Evolutionary conservation across 2,888 invertebrate species (phyloP).

Genomic region (Copidosoma aretas): DNA sequence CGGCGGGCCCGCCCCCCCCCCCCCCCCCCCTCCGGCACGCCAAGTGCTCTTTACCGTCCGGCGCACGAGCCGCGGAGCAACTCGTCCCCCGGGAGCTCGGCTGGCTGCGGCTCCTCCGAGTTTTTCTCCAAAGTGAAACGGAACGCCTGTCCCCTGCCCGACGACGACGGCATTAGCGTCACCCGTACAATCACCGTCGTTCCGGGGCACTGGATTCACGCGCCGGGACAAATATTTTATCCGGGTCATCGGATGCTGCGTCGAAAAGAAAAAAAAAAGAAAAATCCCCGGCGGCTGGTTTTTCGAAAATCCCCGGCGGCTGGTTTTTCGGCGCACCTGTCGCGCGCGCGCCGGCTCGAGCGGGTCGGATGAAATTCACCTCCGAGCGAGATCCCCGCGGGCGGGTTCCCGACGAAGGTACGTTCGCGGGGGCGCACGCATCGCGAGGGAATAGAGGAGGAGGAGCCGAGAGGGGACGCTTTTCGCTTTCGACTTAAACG

Average conservation of each 20-base stretch:
- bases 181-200: too few relatives aligned
- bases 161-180: too few relatives aligned
- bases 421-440: not conserved
- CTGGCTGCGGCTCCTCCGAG: not conserved
- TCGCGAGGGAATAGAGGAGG: not conserved
- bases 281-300: too few relatives aligned
- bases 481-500: slow-evolving; percentile 31
- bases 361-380: not conserved
- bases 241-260: too few relatives aligned
- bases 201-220: too few relatives aligned
- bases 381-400: not conserved
- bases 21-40: not conserved
- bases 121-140: slow-evolving; percentile 28
- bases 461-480: slow-evolving; percentile 3
- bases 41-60: slow-evolving; percentile 27
- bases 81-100: not conserved
- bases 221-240: too few relatives aligned
- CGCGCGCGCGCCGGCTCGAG: too few relatives aligned
- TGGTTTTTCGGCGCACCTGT: too few relatives aligned
- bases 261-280: too few relatives aligned
- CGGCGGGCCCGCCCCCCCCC: slow-evolving; percentile 29
- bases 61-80: not conserved
- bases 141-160: too few relatives aligned
- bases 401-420: not conserved
- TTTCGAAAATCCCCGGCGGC: too few relatives aligned